Percentiles rank a stretch among this genome's conserved stretches.
phyloP scores from a whole-genome alignment of 2,113 vertebrate species.

The Calonectris borealis region DNA sequence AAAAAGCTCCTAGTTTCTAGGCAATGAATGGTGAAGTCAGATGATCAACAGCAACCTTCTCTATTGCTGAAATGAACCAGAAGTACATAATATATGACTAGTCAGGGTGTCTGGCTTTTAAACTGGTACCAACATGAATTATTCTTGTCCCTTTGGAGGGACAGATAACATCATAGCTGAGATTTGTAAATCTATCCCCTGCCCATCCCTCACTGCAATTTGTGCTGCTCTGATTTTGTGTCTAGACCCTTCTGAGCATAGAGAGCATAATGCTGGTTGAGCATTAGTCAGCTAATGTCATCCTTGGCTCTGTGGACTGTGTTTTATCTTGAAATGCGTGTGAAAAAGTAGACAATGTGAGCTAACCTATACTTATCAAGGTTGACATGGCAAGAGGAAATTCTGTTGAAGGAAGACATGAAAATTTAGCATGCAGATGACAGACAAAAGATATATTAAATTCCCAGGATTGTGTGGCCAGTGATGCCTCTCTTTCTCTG shows the following conservation, averaged over 20 bases:
- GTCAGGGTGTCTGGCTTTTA: neutral
- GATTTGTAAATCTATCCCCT: conserved; percentile 22
- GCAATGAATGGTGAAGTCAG: neutral
- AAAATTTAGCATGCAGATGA: conserved; percentile 44
- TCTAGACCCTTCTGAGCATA: neutral
- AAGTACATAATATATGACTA: neutral
- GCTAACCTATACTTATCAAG: conserved; percentile 35
- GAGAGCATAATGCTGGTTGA: neutral
- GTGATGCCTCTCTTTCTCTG: neutral
- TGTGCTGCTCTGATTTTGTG: neutral
- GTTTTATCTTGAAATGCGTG: neutral
- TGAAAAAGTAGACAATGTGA: conserved; percentile 6
- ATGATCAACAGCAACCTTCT: neutral
- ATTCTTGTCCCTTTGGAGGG: neutral
- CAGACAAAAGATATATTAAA: conserved; percentile 27
- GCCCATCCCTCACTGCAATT: neutral
- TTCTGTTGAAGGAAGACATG: neutral
- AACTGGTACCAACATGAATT: conserved; percentile 8
- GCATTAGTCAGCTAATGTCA: conserved; percentile 50
- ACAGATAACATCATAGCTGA: conserved; percentile 40
- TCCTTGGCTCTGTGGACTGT: neutral
- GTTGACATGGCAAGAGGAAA: conserved; percentile 19
- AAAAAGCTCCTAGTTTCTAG: neutral
- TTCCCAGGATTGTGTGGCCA: neutral
- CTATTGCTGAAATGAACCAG: neutral